Conservation (phyloP, 1,140 invertebrate species). For the Monomorium pharaonis region DNA sequence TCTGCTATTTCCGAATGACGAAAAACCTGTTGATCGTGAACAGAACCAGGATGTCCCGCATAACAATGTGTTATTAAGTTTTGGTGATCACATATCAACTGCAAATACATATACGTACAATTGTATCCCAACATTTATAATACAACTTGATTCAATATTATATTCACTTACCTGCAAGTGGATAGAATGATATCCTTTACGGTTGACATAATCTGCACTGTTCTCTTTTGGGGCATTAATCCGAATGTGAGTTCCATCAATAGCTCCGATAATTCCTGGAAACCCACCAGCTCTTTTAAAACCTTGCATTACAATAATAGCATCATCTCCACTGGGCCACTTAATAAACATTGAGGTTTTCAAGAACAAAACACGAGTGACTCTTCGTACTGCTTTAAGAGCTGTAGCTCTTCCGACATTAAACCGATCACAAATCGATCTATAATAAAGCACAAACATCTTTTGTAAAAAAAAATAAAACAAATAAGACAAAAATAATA, state of each 20-base stretch:
- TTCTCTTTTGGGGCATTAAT: not conserved
- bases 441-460: not conserved
- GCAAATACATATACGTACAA: not conserved
- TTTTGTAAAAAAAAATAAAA: too few species aligned
- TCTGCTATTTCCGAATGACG: not conserved
- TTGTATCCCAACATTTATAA: not conserved
- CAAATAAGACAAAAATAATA: too few species aligned
- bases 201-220: not conserved
- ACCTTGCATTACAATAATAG: not conserved
- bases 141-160: too few species aligned
- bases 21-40: not conserved
- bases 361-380: not conserved
- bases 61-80: not conserved
- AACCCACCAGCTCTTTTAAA: not conserved
- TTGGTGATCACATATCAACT: not conserved
- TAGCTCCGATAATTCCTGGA: not conserved
- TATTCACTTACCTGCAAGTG: not conserved
- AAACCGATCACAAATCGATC: not conserved
- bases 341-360: not conserved
- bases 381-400: not conserved
- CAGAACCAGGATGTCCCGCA: not conserved
- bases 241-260: not conserved
- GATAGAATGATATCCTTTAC: slow-evolving; percentile 12
- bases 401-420: not conserved
- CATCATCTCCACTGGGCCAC: not conserved